Percentiles rank a stretch among this genome's conserved stretches.
Evolutionary conservation across 1,140 invertebrate species (phyloP).

Genomic region (Helicoverpa armigera): DNA sequence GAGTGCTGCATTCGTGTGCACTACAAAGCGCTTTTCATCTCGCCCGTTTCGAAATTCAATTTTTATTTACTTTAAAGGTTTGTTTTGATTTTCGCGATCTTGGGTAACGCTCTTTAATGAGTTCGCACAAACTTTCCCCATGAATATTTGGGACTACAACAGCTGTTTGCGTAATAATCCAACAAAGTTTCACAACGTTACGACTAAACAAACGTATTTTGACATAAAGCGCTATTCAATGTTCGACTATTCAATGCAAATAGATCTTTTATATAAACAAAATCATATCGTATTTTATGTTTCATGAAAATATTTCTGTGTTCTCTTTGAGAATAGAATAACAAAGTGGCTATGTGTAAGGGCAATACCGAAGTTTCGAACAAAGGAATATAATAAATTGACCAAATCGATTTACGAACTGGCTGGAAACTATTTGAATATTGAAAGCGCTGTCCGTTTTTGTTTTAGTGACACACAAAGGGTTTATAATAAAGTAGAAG

Average conservation of each 20-base stretch:
- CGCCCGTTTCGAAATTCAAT: slow-evolving; percentile 44
- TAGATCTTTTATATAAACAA: slow-evolving; percentile 23
- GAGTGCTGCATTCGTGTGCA: slow-evolving; percentile 53
- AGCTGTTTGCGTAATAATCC: slow-evolving; percentile 22
- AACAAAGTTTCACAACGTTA: slow-evolving; percentile 6
- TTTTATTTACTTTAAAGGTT: slow-evolving; percentile 53
- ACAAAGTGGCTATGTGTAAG: neutral
- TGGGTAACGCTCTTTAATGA: slow-evolving; percentile 42
- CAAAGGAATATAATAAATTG: slow-evolving; percentile 38
- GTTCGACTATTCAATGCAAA: slow-evolving; percentile 3
- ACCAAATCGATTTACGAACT: slow-evolving; percentile 31
- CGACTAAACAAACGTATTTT: slow-evolving; percentile 7
- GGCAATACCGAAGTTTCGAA: slow-evolving; percentile 18
- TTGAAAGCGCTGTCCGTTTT: slow-evolving; percentile 8
- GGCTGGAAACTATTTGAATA: slow-evolving; percentile 32
- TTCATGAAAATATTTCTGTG: slow-evolving; percentile 4
- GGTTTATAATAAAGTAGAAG: neutral
- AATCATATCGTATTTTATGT: slow-evolving; percentile 13
- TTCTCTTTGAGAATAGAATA: slow-evolving; percentile 6
- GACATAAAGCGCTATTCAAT: slow-evolving; percentile 27
- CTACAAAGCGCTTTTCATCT: slow-evolving; percentile 64
- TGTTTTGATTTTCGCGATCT: slow-evolving; percentile 25
- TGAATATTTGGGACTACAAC: slow-evolving; percentile 29
- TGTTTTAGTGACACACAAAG: slow-evolving; percentile 5
- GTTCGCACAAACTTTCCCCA: slow-evolving; percentile 15